Evolutionary conservation across 2,113 vertebrate genomes (phyloP).

Genomic region (Seriola dumerili): DNA sequence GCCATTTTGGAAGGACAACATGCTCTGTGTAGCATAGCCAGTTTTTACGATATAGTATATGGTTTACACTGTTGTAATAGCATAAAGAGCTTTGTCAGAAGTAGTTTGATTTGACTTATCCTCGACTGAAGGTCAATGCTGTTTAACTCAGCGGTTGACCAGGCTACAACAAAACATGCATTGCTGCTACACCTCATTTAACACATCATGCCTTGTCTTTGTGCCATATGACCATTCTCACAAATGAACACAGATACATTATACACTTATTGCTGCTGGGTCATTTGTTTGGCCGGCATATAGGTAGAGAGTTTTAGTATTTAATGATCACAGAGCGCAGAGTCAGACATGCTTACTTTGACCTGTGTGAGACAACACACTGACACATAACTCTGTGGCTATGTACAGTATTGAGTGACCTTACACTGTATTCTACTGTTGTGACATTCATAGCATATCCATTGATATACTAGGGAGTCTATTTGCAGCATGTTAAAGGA

Average conservation of each 20-base stretch:
- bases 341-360: slow-evolving; percentile 34
- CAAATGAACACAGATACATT: slow-evolving; percentile 42
- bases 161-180: slow-evolving; percentile 68
- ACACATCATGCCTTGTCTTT: slow-evolving; percentile 81
- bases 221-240: slow-evolving; percentile 67
- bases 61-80: slow-evolving; percentile 58
- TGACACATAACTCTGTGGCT: slow-evolving; percentile 36
- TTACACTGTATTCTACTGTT: slow-evolving; percentile 74
- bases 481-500: slow-evolving; percentile 16
- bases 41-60: slow-evolving; percentile 46
- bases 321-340: slow-evolving; percentile 23
- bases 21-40: slow-evolving; percentile 64
- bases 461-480: slow-evolving; percentile 27
- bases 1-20: slow-evolving; percentile 52
- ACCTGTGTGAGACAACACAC: slow-evolving; percentile 16
- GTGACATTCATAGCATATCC: slow-evolving; percentile 60
- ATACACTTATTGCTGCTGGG: slow-evolving; percentile 36
- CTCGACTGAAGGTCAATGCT: slow-evolving; percentile 50
- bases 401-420: slow-evolving; percentile 73
- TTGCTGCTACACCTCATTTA: slow-evolving; percentile 82
- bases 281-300: slow-evolving; percentile 12
- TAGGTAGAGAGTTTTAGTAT: slow-evolving; percentile 26
- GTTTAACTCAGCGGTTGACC: slow-evolving; percentile 56
- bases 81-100: slow-evolving; percentile 49
- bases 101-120: slow-evolving; percentile 60